phyloP scores from a whole-genome alignment of 2,797 vertebrate species.

The Erpetoichthys calabaricus region DNA sequence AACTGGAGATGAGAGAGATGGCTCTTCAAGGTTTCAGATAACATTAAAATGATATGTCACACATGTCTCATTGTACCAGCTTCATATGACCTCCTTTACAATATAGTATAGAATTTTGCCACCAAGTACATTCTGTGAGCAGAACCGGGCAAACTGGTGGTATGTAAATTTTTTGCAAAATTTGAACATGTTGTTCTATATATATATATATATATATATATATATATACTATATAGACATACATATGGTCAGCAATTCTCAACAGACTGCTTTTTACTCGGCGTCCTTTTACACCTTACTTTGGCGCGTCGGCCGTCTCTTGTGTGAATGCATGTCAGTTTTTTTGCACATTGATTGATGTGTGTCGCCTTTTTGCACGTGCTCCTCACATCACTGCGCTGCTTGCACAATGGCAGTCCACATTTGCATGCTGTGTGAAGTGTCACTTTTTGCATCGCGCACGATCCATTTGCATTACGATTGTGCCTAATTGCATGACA shows the following conservation, averaged over 20 bases:
- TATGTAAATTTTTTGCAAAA: no score
- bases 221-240: no score
- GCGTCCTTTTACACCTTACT: no score
- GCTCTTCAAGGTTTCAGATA: neutral
- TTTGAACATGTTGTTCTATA: no score
- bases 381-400: neutral
- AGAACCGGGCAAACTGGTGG: no score
- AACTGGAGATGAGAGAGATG: neutral
- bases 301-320: neutral
- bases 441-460: neutral
- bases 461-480: constrained; percentile 2
- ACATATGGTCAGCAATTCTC: no score
- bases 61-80: neutral
- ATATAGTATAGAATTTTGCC: no score
- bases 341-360: neutral
- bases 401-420: neutral
- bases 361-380: constrained; percentile 2
- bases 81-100: no score
- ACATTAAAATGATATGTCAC: neutral
- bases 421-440: constrained; percentile 3
- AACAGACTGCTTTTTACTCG: no score
- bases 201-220: no score
- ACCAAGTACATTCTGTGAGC: no score
- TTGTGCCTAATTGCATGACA: constrained; percentile 4
- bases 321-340: constrained; percentile 2